Evolutionary conservation across 2,888 invertebrate genomes (phyloP).

Genomic region (Athetis lepigone): DNA sequence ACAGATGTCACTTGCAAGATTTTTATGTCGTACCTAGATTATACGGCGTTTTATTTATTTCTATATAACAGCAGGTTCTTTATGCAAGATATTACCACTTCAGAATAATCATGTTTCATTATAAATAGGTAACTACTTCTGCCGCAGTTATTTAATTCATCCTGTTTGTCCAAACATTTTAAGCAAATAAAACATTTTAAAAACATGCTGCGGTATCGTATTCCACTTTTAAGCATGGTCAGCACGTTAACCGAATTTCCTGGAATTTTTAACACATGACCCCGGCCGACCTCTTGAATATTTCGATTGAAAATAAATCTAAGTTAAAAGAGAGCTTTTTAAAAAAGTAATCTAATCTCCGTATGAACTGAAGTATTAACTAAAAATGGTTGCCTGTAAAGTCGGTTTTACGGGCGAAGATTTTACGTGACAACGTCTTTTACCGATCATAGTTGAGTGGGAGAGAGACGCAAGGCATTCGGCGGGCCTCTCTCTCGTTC

Average conservation of each 20-base stretch:
- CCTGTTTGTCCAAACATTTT: conserved; percentile 7
- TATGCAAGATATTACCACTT: neutral
- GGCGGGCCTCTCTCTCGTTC: too few species aligned
- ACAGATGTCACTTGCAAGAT: conserved; percentile 37
- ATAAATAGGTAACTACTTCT: neutral
- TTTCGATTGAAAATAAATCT: conserved; percentile 22
- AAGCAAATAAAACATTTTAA: too few species aligned
- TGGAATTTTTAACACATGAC: conserved; percentile 5
- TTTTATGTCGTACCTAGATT: conserved; percentile 40
- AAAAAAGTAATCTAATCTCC: conserved; percentile 52
- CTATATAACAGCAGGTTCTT: conserved; percentile 17
- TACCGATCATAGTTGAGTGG: too few species aligned
- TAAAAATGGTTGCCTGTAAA: too few species aligned
- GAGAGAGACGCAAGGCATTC: too few species aligned
- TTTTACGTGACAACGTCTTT: too few species aligned
- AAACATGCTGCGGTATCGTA: conserved; percentile 7
- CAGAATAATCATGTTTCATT: neutral
- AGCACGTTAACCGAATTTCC: conserved; percentile 9
- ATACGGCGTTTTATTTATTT: conserved; percentile 43
- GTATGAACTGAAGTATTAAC: conserved; percentile 48
- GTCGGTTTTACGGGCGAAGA: too few species aligned
- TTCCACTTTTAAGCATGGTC: conserved; percentile 14
- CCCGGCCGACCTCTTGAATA: conserved; percentile 9
- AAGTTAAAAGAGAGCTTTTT: conserved; percentile 41
- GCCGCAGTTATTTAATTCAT: conserved; percentile 2